Evolutionary conservation across 2,797 vertebrate species (phyloP), one percentile per base, ranked within the genome.

Genomic region (Ptychadena robeensis): DNA sequence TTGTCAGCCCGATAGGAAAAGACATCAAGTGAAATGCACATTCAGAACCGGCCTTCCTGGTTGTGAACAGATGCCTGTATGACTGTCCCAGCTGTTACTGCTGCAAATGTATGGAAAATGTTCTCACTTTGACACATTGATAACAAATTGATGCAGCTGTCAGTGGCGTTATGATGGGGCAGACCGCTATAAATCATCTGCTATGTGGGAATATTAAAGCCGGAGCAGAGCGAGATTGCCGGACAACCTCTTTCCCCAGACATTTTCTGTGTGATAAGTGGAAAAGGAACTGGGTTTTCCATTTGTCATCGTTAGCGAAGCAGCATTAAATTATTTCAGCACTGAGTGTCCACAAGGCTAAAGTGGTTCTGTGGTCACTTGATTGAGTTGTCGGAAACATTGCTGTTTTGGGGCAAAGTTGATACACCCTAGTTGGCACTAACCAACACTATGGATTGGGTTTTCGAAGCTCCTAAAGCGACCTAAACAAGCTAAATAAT

Each of bases 91-190:
- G 82, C 82, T 83, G 81, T 75, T 75, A 11, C 67, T 44, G 74
- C 74, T 63, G 34, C 53, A 32, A 83, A 63, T 66, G 40, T 73
- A 83, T 83, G 82, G 75, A 79, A 83, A 66, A 72, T 67, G 59
- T 73, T 83, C 69, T 83, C 61, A 0, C 74, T 83, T 73, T 83
- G 82, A 83, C 75, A 79, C 82, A 75, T 83, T 73, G 82, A 79
- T 79, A 79, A 79, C 82, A 83, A 83, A 83, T 73, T 72, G 82
- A 38, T 79, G 68, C 82, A 83, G 82, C 82, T 83, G 82, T 83
- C 82, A 67, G 38, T 66, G 75, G 38, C 28, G 8, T 66, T 66
- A 73, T 72, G 75, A 79, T 64, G 81, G 59, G 65, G 68, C 27
- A 37, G 31, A 22, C 31, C 73, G 75, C 11, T 79, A 73, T 79